Evolutionary conservation across 2,113 vertebrate species (phyloP).

Genomic region (Ascaphus truei): DNA sequence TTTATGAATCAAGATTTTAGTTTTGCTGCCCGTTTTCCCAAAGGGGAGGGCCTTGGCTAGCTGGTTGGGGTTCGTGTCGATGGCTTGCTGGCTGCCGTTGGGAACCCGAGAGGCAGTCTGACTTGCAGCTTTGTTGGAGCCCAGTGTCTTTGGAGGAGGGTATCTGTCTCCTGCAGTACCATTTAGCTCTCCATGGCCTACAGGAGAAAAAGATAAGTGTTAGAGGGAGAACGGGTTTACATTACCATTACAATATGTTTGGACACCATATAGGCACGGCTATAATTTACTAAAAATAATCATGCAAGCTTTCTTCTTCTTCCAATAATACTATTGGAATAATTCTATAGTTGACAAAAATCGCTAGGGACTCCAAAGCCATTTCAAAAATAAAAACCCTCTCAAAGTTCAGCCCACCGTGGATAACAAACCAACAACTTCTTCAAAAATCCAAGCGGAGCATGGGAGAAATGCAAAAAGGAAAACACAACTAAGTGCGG

Average conservation of each 20-base stretch:
- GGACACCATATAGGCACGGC: too few species aligned
- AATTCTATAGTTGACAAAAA: too few species aligned
- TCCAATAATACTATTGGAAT: too few species aligned
- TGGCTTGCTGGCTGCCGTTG: constrained; percentile 69
- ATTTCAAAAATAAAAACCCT: too few species aligned
- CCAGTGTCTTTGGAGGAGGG: constrained; percentile 57
- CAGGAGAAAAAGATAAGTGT: constrained; percentile 40
- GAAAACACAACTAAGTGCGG: too few species aligned
- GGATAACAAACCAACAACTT: too few species aligned
- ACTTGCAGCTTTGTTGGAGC: constrained; percentile 56
- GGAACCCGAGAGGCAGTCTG: constrained; percentile 57
- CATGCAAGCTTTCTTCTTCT: too few species aligned
- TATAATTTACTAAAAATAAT: too few species aligned
- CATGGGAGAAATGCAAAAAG: too few species aligned
- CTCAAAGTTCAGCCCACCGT: too few species aligned
- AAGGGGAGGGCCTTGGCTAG: constrained; percentile 58
- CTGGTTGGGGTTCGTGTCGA: constrained; percentile 60
- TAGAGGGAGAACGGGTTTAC: constrained; percentile 29
- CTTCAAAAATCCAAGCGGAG: too few species aligned
- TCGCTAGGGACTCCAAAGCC: too few species aligned
- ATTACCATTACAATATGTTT: constrained; percentile 30
- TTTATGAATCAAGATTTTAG: constrained; percentile 77
- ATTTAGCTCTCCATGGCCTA: constrained; percentile 73
- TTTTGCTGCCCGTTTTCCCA: constrained; percentile 80
- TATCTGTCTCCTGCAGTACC: constrained; percentile 69